Conservation (phyloP, 1,140 invertebrate genomes). For the Brachionus calyciflorus region DNA sequence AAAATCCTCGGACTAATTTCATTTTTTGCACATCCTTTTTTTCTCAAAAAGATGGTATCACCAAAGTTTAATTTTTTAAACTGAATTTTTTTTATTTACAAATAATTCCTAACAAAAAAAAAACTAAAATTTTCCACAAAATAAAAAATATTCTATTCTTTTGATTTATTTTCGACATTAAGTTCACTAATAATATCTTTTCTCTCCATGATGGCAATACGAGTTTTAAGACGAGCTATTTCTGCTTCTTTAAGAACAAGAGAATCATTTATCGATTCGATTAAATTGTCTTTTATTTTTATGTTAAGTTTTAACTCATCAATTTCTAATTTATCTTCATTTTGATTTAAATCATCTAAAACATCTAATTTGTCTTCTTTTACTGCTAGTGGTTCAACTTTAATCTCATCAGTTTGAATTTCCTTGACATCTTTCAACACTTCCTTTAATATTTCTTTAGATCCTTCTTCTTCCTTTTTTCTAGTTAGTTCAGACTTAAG, state of each 20-base stretch:
- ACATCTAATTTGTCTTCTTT: background rate
- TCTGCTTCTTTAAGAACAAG: constrained; percentile 41
- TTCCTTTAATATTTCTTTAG: background rate
- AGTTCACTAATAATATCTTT: constrained; percentile 38
- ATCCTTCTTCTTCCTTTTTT: background rate
- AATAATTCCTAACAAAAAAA: no score
- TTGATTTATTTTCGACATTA: background rate
- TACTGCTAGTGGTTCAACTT: background rate
- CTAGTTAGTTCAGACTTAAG: background rate
- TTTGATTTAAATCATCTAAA: background rate
- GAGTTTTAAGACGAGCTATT: constrained; percentile 7
- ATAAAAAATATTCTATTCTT: background rate
- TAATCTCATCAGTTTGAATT: constrained; percentile 19
- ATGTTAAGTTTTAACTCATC: constrained; percentile 7
- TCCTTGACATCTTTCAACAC: background rate
- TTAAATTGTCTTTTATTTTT: constrained; percentile 23
- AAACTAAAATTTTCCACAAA: background rate
- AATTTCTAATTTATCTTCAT: constrained; percentile 10
- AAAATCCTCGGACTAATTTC: no score
- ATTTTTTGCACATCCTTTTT: background rate
- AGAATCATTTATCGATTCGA: constrained; percentile 31
- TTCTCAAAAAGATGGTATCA: no score
- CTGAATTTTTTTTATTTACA: no score
- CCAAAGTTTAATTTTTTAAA: no score
- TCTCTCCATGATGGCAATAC: constrained; percentile 21